These are phyloP conservation scores for Drosophila chauvacae DNA, from an alignment of 1,140 invertebrate species.

Conservation along the genomic window DNA sequence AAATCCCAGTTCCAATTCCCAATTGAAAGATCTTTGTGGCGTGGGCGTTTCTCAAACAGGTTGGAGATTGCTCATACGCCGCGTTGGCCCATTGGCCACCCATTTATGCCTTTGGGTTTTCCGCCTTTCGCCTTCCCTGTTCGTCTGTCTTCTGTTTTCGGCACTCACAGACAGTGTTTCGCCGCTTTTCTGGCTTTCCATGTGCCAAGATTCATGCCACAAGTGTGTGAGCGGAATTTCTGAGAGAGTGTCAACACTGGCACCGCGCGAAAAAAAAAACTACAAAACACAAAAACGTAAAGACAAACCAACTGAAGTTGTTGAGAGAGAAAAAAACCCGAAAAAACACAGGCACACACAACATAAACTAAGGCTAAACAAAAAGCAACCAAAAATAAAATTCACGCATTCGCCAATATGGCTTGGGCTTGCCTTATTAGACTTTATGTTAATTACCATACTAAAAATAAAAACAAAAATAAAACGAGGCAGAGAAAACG, in stretches of 20 bases:
- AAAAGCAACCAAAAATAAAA: slow-evolving; percentile 33
- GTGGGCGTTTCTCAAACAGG: slow-evolving; percentile 72
- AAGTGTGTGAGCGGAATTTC: slow-evolving; percentile 64
- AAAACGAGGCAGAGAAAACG: slow-evolving; percentile 14
- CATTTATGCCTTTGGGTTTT: slow-evolving; percentile 40
- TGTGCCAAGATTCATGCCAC: slow-evolving; percentile 55
- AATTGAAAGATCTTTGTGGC: slow-evolving; percentile 18
- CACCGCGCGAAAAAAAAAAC: slow-evolving; percentile 2
- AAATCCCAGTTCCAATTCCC: slow-evolving; percentile 12
- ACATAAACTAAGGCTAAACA: slow-evolving; percentile 13
- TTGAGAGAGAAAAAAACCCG: slow-evolving; percentile 8
- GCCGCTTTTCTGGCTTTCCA: slow-evolving; percentile 38
- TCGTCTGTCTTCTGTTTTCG: slow-evolving; percentile 21
- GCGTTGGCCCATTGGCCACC: slow-evolving; percentile 25
- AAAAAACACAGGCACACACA: background rate
- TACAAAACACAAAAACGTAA: background rate
- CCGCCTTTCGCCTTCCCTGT: slow-evolving; percentile 36
- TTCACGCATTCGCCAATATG: slow-evolving; percentile 58
- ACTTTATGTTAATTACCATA: slow-evolving; percentile 78
- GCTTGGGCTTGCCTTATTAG: slow-evolving; percentile 62
- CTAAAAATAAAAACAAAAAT: slow-evolving; percentile 58
- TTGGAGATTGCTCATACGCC: slow-evolving; percentile 74
- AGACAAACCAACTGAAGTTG: slow-evolving; percentile 26
- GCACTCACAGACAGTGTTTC: background rate
- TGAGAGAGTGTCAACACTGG: slow-evolving; percentile 48